Evolutionary conservation across 2,888 invertebrate species (phyloP).

Genomic region (Cancer borealis): DNA sequence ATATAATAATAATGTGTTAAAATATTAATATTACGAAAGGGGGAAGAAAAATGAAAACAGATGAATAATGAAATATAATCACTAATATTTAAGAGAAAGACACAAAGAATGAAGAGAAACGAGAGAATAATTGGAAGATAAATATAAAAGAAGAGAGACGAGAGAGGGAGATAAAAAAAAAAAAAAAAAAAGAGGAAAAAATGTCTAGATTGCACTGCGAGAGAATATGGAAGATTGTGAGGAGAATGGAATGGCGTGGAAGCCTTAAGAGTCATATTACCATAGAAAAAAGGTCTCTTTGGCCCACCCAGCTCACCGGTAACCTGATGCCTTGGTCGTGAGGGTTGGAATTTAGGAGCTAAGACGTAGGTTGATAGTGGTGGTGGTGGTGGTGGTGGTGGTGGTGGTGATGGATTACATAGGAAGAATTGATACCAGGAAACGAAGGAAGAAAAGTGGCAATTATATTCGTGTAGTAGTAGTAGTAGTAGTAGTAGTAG

Average conservation of each 20-base stretch:
- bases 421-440: too few species aligned
- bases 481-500: slow-evolving; percentile 8
- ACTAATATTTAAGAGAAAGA: too few species aligned
- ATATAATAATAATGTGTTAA: too few species aligned
- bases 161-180: background rate
- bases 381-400: background rate
- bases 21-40: too few species aligned
- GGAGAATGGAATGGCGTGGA: background rate
- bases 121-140: background rate
- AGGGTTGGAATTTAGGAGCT: background rate
- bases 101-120: background rate
- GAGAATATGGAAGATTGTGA: background rate
- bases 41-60: too few species aligned
- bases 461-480: background rate
- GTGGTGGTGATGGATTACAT: background rate
- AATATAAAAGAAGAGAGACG: background rate
- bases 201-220: background rate
- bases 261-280: background rate
- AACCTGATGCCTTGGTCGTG: background rate
- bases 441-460: too few species aligned
- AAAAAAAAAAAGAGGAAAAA: background rate
- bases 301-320: background rate
- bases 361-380: background rate
- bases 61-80: too few species aligned
- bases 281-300: background rate